Conservation (phyloP, 92 coral and sea anemone species). For the Porites divaricata region DNA sequence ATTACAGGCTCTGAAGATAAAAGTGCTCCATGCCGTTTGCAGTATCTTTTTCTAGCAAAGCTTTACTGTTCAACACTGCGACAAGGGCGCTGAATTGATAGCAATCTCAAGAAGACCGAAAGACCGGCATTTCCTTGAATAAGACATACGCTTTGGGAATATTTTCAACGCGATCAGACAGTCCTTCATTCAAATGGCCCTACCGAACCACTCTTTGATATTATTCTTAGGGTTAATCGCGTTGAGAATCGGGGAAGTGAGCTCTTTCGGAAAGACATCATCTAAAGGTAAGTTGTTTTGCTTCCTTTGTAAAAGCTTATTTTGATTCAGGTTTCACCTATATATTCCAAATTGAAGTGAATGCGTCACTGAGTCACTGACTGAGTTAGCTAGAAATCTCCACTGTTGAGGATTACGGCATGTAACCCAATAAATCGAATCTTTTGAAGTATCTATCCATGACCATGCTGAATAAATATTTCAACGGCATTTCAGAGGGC, state of each 20-base stretch:
- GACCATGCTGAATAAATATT: neutral
- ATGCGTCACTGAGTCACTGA: no score
- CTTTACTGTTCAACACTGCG: neutral
- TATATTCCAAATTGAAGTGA: no score
- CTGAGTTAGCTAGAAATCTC: no score
- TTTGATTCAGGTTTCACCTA: neutral
- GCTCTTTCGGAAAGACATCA: constrained; percentile 1
- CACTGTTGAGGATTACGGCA: neutral
- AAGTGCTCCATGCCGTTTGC: constrained; percentile 41
- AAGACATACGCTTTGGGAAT: neutral
- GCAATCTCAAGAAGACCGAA: neutral
- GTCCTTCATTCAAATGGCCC: constrained; percentile 9
- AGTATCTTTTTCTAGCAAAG: constrained; percentile 14
- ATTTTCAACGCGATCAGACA: neutral
- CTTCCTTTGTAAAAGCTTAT: neutral
- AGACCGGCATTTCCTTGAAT: neutral
- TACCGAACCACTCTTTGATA: constrained; percentile 2
- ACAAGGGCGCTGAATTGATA: neutral
- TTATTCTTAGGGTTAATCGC: constrained; percentile 21
- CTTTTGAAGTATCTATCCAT: neutral
- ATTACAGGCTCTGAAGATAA: constrained; percentile 61
- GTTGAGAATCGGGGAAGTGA: constrained; percentile 15
- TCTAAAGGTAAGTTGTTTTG: constrained; percentile 16
- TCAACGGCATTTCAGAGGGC: no score
- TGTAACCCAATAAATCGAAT: neutral